Conservation (phyloP, 2,888 invertebrate genomes). For the Protophormia terraenovae region DNA sequence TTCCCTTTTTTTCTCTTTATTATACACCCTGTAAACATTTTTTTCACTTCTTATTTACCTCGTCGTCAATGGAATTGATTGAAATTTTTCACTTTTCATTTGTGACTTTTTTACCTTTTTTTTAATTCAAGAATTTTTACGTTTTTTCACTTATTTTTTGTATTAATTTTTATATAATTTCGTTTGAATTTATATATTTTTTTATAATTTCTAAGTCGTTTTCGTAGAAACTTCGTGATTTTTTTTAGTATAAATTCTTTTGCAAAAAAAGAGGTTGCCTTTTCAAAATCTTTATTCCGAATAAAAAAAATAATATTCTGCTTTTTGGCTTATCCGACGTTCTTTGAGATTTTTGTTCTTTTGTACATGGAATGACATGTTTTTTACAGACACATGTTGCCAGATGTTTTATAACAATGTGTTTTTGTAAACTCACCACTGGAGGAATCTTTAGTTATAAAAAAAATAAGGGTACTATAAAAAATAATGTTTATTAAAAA, state of each 20-base stretch:
- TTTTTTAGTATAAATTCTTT: slow-evolving; percentile 16
- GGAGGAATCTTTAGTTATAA: no score
- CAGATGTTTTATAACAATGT: neutral
- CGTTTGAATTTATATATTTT: slow-evolving; percentile 23
- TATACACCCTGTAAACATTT: slow-evolving; percentile 31
- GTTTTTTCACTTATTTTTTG: neutral
- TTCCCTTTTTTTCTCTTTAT: neutral
- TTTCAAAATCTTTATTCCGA: slow-evolving; percentile 47
- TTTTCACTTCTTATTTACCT: neutral
- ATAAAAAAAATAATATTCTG: slow-evolving; percentile 32
- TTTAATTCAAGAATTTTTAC: neutral
- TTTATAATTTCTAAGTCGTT: slow-evolving; percentile 22
- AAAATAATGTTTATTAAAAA: no score
- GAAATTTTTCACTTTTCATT: slow-evolving; percentile 13
- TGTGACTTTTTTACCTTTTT: slow-evolving; percentile 1
- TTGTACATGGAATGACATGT: neutral
- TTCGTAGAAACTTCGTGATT: slow-evolving; percentile 50
- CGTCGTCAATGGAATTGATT: neutral
- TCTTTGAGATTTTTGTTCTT: neutral
- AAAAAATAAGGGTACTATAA: no score
- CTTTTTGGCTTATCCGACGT: neutral
- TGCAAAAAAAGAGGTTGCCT: slow-evolving; percentile 15
- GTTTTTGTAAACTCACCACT: neutral
- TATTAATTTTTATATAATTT: slow-evolving; percentile 34
- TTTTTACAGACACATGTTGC: neutral